phyloP scores from a whole-genome alignment of 2,888 invertebrate species.

The Mesodorylaimus sp. region DNA sequence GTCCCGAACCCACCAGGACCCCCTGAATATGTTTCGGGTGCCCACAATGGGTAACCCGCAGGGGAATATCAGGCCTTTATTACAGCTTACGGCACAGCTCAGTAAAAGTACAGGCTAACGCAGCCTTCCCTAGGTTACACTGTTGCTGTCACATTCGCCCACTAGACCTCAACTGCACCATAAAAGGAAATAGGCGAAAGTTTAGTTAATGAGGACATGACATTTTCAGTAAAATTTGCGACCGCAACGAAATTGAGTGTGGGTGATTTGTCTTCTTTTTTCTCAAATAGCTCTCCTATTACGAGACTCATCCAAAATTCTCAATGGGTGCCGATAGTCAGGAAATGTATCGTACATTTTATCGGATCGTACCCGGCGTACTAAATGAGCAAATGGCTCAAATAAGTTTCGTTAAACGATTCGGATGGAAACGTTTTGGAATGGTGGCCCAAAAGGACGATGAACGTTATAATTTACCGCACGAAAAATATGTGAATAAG shows the following conservation, averaged over 20 bases:
- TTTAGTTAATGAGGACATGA: background rate
- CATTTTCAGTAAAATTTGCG: background rate
- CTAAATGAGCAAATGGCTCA: slow-evolving; percentile 85
- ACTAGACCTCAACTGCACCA: too few relatives aligned
- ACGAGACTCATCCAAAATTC: slow-evolving; percentile 93
- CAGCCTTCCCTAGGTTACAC: too few relatives aligned
- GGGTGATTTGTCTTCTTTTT: too few relatives aligned
- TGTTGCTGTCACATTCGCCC: too few relatives aligned
- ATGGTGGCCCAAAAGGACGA: slow-evolving; percentile 82
- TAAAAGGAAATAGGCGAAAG: too few relatives aligned
- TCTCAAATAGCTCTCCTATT: slow-evolving; percentile 85
- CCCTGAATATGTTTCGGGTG: background rate
- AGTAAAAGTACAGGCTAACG: too few relatives aligned
- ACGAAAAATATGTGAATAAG: background rate
- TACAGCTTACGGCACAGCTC: too few relatives aligned
- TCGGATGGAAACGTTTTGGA: slow-evolving; percentile 92
- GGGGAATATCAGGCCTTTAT: too few relatives aligned
- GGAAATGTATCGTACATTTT: slow-evolving; percentile 67
- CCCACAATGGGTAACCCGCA: too few relatives aligned
- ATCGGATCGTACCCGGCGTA: slow-evolving; percentile 85
- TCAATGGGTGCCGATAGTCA: slow-evolving; percentile 51
- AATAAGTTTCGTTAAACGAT: slow-evolving; percentile 62
- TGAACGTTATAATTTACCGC: slow-evolving; percentile 59
- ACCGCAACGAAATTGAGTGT: background rate
- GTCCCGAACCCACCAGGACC: background rate